These are phyloP conservation scores for Mionectes olivaceus DNA, from an alignment of 2,797 vertebrate species.

Conservation along the genomic window DNA sequence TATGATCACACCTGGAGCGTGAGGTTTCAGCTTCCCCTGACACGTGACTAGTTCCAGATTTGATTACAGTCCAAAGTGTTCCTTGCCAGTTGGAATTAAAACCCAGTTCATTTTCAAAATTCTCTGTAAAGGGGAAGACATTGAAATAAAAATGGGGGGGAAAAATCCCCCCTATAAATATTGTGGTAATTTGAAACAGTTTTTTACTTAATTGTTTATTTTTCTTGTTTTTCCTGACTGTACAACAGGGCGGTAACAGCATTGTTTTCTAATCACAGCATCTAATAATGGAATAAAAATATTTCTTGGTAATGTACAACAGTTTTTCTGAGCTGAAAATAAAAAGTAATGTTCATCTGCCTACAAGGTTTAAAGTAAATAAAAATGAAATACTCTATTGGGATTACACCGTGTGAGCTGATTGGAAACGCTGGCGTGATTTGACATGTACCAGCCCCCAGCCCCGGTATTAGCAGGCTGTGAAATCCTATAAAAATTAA, in stretches of 20 bases:
- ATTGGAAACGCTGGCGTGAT: background rate
- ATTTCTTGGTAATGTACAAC: background rate
- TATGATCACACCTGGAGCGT: accelerated
- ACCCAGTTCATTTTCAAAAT: background rate
- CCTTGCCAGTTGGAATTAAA: background rate
- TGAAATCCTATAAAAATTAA: background rate
- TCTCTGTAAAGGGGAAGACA: background rate
- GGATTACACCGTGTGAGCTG: background rate
- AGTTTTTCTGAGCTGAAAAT: slow-evolving; percentile 9
- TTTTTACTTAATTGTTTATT: background rate
- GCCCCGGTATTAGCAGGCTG: background rate
- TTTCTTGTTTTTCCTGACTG: background rate
- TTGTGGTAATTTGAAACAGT: background rate
- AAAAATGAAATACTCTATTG: slow-evolving; percentile 6
- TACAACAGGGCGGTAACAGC: background rate
- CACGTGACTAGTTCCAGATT: background rate
- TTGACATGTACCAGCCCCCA: slow-evolving; percentile 26
- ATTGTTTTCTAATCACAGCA: background rate
- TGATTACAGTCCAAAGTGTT: background rate
- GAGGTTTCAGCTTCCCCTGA: background rate
- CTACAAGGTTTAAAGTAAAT: slow-evolving; percentile 6
- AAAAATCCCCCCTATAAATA: background rate
- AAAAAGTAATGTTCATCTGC: background rate
- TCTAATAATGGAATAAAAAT: background rate
- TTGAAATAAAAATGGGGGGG: background rate